Evolutionary conservation across 1,140 invertebrate genomes (phyloP).

Genomic region (Heterodera carotae): DNA sequence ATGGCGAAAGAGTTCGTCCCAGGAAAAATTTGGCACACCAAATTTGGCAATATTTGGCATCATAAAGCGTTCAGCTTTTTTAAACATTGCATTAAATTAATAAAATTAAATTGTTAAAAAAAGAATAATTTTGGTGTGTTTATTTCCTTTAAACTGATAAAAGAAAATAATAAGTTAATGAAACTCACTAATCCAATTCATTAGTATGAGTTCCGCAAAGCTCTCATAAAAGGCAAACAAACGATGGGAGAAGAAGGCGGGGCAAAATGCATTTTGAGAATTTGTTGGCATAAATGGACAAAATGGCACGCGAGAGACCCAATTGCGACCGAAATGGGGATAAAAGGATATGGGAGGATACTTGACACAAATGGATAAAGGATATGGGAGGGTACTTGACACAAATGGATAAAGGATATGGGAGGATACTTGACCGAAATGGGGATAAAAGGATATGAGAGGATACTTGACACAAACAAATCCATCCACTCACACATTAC

Average conservation of each 20-base stretch:
- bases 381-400: neutral
- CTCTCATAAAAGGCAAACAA: conserved; percentile 33
- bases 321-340: conserved; percentile 24
- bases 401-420: too few relatives aligned
- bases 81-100: too few relatives aligned
- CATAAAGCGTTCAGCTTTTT: conserved; percentile 21
- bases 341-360: neutral
- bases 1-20: conserved; percentile 17
- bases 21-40: conserved; percentile 32
- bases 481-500: too few relatives aligned
- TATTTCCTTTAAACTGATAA: too few relatives aligned
- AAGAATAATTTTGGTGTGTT: neutral
- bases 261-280: neutral
- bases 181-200: conserved; percentile 26
- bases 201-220: conserved; percentile 13
- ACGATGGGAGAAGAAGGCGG: conserved; percentile 5
- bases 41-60: conserved; percentile 33
- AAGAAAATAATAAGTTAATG: too few relatives aligned
- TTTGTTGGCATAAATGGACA: conserved; percentile 27
- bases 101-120: neutral
- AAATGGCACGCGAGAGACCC: conserved; percentile 25
- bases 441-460: neutral
- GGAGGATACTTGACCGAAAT: too few relatives aligned
- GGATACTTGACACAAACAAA: too few relatives aligned
- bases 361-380: too few relatives aligned